These are phyloP conservation scores for Pipistrellus nathusii DNA, from an alignment of 2,797 vertebrate genomes.

Conservation along the genomic window DNA sequence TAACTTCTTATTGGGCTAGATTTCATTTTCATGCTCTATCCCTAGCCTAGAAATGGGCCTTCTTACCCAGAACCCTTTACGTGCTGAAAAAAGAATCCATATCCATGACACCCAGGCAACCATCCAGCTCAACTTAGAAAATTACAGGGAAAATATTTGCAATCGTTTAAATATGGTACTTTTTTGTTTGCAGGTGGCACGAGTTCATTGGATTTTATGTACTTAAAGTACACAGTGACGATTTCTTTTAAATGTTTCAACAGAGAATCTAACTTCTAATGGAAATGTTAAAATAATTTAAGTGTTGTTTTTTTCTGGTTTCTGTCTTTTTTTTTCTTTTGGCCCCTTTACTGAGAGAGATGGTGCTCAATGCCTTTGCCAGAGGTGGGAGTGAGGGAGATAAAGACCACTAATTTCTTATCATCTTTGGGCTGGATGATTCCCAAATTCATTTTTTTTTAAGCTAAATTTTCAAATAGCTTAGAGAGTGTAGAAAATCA, in stretches of 20 bases:
- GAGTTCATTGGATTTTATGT: neutral
- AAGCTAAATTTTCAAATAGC: constrained; percentile 52
- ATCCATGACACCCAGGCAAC: neutral
- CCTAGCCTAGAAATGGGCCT: neutral
- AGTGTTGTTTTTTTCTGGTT: neutral
- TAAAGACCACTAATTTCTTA: constrained; percentile 38
- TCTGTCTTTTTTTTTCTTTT: constrained; percentile 37
- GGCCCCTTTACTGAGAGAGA: constrained; percentile 24
- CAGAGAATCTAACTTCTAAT: neutral
- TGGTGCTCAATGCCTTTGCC: neutral
- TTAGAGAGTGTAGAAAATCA: neutral
- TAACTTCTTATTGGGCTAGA: neutral
- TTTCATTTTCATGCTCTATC: neutral
- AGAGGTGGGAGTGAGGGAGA: neutral
- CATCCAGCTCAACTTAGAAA: neutral
- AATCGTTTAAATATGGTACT: neutral
- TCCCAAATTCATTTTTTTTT: constrained; percentile 30
- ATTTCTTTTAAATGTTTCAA: neutral
- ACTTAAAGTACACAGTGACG: neutral
- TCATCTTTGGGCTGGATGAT: constrained; percentile 4
- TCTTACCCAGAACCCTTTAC: neutral
- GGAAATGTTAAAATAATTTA: neutral
- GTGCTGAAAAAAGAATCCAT: neutral
- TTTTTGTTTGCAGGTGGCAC: neutral
- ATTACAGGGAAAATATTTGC: neutral